Conservation (phyloP, 2,113 vertebrate genomes). For the Apeltes quadracus region DNA sequence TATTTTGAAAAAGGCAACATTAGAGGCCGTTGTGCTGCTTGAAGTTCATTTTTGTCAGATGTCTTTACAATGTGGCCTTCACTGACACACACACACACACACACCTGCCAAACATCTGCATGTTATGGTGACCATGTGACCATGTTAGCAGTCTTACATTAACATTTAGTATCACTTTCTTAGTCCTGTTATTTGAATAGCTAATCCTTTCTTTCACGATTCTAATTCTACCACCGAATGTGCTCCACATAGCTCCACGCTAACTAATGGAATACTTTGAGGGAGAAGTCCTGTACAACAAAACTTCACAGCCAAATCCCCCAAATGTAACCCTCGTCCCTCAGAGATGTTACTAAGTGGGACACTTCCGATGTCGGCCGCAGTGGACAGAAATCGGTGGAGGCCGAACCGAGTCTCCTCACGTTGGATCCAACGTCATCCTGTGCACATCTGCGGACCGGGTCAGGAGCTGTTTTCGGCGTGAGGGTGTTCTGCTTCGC, state of each 20-base stretch:
- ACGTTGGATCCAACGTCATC: background rate
- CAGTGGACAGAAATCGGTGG: background rate
- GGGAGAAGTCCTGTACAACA: no score
- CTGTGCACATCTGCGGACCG: background rate
- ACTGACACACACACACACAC: conserved; percentile 25
- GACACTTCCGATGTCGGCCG: no score
- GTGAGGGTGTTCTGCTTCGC: background rate
- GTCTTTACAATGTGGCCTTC: conserved; percentile 40
- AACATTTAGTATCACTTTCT: background rate
- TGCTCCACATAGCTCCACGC: no score
- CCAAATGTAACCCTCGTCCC: background rate
- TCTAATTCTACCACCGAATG: no score
- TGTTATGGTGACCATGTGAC: no score
- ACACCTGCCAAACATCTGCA: background rate
- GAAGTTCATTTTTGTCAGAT: conserved; percentile 31
- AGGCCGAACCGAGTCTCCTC: conserved; percentile 3
- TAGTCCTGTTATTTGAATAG: no score
- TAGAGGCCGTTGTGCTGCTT: conserved; percentile 9
- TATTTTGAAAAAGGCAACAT: conserved; percentile 30
- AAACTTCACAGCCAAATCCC: background rate
- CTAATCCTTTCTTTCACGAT: no score
- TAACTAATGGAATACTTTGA: no score
- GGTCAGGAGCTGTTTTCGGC: background rate
- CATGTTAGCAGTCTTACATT: background rate
- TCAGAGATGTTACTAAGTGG: background rate